A percentile compares a stretch with the other conserved stretches of the same genome.
These are phyloP conservation scores for Hylia prasina DNA, from an alignment of 2,113 vertebrate genomes.

Conservation along the genomic window DNA sequence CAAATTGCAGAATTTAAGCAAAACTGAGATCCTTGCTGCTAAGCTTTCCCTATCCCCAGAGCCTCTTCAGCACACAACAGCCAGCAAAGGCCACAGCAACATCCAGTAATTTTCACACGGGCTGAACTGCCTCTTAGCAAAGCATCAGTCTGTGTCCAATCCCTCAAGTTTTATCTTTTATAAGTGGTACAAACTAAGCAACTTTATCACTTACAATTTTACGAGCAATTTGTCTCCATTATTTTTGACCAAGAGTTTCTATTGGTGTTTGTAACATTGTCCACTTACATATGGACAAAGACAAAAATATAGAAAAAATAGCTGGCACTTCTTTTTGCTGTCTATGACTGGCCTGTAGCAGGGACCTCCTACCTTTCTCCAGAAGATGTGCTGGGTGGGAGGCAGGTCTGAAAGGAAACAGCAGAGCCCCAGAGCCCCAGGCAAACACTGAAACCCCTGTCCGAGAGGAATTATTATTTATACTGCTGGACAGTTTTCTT, in stretches of 20 bases:
- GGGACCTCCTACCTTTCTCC: neutral
- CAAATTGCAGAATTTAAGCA: neutral
- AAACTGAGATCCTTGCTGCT: neutral
- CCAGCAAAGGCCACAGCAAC: neutral
- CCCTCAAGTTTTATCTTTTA: neutral
- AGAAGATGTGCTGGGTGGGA: neutral
- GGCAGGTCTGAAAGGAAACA: neutral
- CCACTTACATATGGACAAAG: neutral
- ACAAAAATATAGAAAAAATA: neutral
- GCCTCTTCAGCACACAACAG: neutral
- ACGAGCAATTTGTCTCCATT: neutral
- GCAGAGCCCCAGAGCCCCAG: neutral
- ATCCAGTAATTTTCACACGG: neutral
- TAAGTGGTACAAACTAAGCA: neutral
- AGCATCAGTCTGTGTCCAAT: neutral
- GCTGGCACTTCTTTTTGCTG: neutral
- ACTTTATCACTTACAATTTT: neutral
- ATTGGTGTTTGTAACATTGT: neutral
- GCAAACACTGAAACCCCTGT: neutral
- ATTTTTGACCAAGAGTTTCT: neutral
- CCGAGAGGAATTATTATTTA: neutral
- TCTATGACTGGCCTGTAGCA: neutral
- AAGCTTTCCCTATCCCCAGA: neutral
- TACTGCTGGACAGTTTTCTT: slow-evolving; percentile 27
- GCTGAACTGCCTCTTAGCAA: neutral